Conservation (phyloP, 2,797 vertebrate genomes). For the Poeciliopsis gracilis region DNA sequence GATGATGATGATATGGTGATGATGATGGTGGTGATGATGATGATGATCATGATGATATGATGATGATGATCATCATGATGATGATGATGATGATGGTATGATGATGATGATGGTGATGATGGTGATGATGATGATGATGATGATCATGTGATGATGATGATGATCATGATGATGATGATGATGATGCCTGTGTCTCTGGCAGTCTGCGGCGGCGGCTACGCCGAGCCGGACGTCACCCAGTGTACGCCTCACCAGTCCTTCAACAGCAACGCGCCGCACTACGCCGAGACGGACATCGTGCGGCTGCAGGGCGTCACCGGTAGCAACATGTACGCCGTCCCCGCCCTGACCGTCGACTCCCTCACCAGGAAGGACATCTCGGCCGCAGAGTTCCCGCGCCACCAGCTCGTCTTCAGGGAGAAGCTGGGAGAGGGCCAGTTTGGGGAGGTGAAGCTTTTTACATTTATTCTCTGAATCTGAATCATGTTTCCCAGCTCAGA, state of each 20-base stretch:
- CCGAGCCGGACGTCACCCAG: slow-evolving; percentile 89
- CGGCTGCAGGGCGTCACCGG: slow-evolving; percentile 90
- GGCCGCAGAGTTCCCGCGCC: slow-evolving; percentile 88
- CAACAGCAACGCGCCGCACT: slow-evolving; percentile 87
- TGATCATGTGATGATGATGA: no score
- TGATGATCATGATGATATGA: no score
- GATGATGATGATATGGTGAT: no score
- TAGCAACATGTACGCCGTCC: slow-evolving; percentile 92
- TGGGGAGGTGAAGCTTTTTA: slow-evolving; percentile 77
- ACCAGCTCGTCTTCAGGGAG: slow-evolving; percentile 88
- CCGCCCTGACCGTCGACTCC: slow-evolving; percentile 89
- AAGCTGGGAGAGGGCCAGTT: slow-evolving; percentile 93
- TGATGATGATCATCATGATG: not conserved
- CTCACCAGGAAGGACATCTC: slow-evolving; percentile 91
- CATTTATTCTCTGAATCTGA: no score
- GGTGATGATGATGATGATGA: no score
- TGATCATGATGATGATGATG: no score
- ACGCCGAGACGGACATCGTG: slow-evolving; percentile 89
- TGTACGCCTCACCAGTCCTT: slow-evolving; percentile 91
- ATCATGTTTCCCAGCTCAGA: no score
- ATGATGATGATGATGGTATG: no score
- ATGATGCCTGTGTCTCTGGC: slow-evolving; percentile 1
- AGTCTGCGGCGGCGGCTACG: slow-evolving; percentile 88
- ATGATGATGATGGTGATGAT: no score
- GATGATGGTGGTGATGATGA: no score